Evolutionary conservation across 1,140 invertebrate genomes (phyloP), one percentile per base, ranked within the genome.

Genomic region (Hydropsyche tenuis): DNA sequence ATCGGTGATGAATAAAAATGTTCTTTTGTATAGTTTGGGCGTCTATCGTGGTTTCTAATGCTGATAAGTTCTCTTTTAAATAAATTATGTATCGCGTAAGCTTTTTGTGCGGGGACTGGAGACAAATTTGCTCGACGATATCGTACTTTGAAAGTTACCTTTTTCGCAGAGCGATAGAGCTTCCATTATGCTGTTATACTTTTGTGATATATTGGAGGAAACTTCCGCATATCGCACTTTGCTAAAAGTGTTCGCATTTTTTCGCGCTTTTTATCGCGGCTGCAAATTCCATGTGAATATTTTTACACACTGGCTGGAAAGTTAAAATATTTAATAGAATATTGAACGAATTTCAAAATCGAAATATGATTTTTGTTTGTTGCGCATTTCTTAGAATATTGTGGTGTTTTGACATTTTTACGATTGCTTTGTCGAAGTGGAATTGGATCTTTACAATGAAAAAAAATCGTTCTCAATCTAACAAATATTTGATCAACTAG

Each of bases 91-190:
- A 60, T 60, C 23, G 25, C 25, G 56, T 60, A 14, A 25, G 11
- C 23, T 22, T 60, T 60, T 60, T 27, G 56, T 53, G 22, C 23
- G 20, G 56, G 16, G 16, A 37, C 30, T 37, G 30, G 30, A 53
- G 20, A 53, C 20, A 53, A 53, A 25, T 60, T 60, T 20, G 56
- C 22, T 60, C 18, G 22, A 60, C 23, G 56, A 22, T 20, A 20
- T 60, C 23, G 22, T 27, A 60, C 56, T 60, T 60, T 60, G 22
- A 60, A 60, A 60, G 56, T 60, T 60, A 60, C 56, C 56, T 60
- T 60, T 37, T 60, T 60, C 45, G 11, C 16, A 22, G 20, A 18
- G 56, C 20, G 20, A 60, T 60, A 60, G 56, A 60, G 23, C 56
- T 20, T 27, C 56, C 23, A 60, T 60, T 60, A 60, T 60, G 56